Evolutionary conservation across 2,888 invertebrate species (phyloP).

Genomic region (Scaptomyza cyrtandrae): DNA sequence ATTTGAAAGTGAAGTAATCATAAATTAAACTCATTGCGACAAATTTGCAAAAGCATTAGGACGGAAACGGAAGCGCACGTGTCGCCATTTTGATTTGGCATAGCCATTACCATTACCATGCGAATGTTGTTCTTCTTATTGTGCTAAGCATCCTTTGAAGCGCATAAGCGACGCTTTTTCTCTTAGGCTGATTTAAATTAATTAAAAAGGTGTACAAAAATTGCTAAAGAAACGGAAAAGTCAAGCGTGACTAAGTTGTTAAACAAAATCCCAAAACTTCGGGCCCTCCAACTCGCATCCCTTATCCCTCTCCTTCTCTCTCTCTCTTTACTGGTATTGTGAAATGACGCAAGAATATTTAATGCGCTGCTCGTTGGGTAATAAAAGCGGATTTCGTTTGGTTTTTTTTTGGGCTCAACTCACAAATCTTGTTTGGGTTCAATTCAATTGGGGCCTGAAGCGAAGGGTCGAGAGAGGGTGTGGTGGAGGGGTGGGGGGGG

Average conservation of each 20-base stretch:
- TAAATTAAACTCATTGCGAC: conserved; percentile 64
- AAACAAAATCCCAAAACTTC: conserved; percentile 25
- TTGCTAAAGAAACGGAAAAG: conserved; percentile 48
- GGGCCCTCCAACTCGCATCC: no score
- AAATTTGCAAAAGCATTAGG: conserved; percentile 46
- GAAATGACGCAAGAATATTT: conserved; percentile 77
- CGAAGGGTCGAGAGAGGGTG: background rate
- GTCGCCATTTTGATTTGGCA: conserved; percentile 76
- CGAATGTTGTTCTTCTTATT: no score
- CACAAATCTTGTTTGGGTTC: conserved; percentile 71
- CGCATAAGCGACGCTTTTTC: conserved; percentile 50
- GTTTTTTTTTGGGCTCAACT: conserved; percentile 56
- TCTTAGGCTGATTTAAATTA: conserved; percentile 61
- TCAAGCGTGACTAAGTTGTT: conserved; percentile 69
- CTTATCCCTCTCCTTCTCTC: background rate
- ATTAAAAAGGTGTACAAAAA: conserved; percentile 66
- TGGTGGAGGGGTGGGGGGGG: no score
- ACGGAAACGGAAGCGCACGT: conserved; percentile 68
- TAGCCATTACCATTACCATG: conserved; percentile 22
- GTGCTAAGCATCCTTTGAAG: no score
- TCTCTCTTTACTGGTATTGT: conserved; percentile 28
- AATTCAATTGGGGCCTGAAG: conserved; percentile 23
- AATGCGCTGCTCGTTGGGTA: conserved; percentile 62
- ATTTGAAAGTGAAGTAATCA: conserved; percentile 51
- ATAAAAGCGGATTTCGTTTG: conserved; percentile 71